These are phyloP conservation scores for Molorchus minor DNA, from an alignment of 2,888 invertebrate species.

Conservation along the genomic window DNA sequence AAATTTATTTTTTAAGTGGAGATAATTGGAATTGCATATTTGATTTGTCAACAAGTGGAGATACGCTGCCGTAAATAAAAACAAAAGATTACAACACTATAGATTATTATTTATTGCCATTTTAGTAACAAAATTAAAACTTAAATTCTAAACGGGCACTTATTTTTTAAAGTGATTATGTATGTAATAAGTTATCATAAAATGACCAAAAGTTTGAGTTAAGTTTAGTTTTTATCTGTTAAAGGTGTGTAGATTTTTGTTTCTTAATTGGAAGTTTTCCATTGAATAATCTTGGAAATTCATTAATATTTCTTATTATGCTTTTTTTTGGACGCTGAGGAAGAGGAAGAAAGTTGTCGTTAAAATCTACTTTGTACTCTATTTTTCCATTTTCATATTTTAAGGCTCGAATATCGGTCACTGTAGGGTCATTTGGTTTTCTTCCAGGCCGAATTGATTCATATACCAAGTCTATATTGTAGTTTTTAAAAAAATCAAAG, in stretches of 20 bases:
- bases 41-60: neutral
- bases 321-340: constrained; percentile 15
- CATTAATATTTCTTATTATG: neutral
- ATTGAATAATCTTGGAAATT: neutral
- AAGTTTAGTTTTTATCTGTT: constrained; percentile 21
- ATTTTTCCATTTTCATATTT: constrained; percentile 26
- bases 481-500: constrained; percentile 28
- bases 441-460: constrained; percentile 30
- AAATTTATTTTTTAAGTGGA: neutral
- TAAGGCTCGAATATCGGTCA: constrained; percentile 28
- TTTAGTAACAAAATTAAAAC: neutral
- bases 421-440: constrained; percentile 31
- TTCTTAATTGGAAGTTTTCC: constrained; percentile 10
- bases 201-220: constrained; percentile 22
- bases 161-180: neutral
- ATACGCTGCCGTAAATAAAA: neutral
- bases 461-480: constrained; percentile 19
- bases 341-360: constrained; percentile 11
- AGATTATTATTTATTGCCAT: too few relatives aligned
- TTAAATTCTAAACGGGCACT: neutral
- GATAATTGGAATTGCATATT: neutral
- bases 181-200: constrained; percentile 18
- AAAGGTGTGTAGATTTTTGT: constrained; percentile 21
- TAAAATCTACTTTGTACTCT: constrained; percentile 20
- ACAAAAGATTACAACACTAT: neutral